phyloP scores from a whole-genome alignment of 2,797 vertebrate genomes.

The Eulemur mongoz region DNA sequence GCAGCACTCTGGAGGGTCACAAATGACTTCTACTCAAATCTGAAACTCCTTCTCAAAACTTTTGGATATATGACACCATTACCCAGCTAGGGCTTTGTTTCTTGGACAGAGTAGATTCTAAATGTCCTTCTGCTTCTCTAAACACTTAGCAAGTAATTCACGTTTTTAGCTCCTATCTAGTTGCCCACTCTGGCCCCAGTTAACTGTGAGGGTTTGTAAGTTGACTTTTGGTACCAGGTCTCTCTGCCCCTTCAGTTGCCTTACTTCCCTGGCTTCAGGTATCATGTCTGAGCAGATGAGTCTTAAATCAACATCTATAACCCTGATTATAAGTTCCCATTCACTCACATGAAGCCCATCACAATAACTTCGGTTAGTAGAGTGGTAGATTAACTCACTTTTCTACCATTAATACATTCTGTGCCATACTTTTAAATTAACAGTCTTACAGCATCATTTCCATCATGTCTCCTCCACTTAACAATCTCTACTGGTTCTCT shows the following conservation, averaged over 20 bases:
- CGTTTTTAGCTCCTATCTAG: not conserved
- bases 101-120: not conserved
- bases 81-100: not conserved
- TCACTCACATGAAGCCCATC: not conserved
- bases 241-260: not conserved
- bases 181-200: not conserved
- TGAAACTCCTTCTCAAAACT: not conserved
- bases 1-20: not conserved
- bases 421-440: rapidly evolving
- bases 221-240: not conserved
- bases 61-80: not conserved
- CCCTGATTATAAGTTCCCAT: not conserved
- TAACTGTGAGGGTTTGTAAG: not conserved
- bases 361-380: rapidly evolving
- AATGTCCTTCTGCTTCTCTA: not conserved
- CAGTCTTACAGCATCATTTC: not conserved
- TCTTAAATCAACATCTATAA: not conserved
- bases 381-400: not conserved
- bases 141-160: not conserved
- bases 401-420: not conserved
- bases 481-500: not conserved
- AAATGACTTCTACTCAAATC: not conserved
- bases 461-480: not conserved
- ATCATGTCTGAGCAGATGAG: not conserved
- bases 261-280: not conserved